Conservation (phyloP, 1,140 invertebrate genomes). For the Pogonognathellus flavescens region DNA sequence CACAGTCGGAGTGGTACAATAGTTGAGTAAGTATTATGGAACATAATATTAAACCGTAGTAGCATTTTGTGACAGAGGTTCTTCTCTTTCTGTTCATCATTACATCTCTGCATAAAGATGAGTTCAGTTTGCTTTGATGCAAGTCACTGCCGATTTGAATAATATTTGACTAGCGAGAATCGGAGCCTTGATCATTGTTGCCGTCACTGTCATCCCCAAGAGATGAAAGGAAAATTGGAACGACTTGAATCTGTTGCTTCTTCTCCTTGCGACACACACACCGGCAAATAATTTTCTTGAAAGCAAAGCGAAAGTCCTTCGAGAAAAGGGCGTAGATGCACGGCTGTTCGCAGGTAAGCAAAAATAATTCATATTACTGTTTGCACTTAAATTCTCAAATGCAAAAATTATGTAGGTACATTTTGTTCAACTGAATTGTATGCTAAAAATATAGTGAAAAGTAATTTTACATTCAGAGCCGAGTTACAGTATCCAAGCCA, state of each 20-base stretch:
- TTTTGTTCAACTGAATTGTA: no score
- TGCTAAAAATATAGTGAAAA: not conserved
- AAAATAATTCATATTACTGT: not conserved
- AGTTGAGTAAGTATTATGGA: no score
- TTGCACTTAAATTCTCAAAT: no score
- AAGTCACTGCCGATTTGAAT: no score
- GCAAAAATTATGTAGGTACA: no score
- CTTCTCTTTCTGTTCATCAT: no score
- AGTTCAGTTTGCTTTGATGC: no score
- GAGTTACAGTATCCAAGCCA: slow-evolving; percentile 97
- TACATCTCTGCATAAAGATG: no score
- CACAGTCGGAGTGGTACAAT: no score
- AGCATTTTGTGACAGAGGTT: no score
- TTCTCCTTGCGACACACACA: slow-evolving; percentile 76
- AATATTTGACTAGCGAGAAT: slow-evolving; percentile 32
- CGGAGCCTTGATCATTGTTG: slow-evolving; percentile 56
- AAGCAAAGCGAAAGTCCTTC: slow-evolving; percentile 91
- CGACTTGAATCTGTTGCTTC: slow-evolving; percentile 66
- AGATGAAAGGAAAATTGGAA: slow-evolving; percentile 68
- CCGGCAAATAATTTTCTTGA: slow-evolving; percentile 90
- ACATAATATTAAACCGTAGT: no score
- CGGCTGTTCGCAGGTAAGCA: slow-evolving; percentile 11
- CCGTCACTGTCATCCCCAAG: slow-evolving; percentile 68
- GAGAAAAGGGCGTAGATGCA: slow-evolving; percentile 76
- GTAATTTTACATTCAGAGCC: slow-evolving; percentile 58